Conservation (phyloP, 2,113 vertebrate genomes). For the Cynopterus brachyotis region DNA sequence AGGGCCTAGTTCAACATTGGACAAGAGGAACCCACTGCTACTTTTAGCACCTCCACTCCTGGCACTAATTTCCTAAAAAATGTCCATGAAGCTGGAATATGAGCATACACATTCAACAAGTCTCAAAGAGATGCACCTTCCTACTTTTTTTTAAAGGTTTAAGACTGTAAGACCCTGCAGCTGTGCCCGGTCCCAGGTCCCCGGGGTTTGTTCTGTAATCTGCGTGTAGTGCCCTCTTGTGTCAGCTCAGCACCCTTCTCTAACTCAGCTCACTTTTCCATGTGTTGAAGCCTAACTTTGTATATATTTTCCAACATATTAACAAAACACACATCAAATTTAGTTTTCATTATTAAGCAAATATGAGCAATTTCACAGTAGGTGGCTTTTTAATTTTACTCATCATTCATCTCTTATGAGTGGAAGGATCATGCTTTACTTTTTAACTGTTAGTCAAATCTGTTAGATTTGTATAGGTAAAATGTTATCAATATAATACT, state of each 20-base stretch:
- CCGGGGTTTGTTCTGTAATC: neutral
- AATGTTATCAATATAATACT: neutral
- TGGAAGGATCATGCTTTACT: neutral
- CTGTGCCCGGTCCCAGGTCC: neutral
- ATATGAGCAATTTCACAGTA: neutral
- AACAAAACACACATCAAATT: neutral
- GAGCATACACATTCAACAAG: neutral
- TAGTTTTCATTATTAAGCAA: neutral
- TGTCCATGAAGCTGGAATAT: neutral
- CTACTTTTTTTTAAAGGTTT: neutral
- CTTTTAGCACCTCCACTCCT: neutral
- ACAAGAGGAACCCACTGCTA: neutral
- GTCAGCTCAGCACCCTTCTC: neutral
- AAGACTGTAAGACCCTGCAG: neutral
- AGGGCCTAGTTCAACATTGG: neutral
- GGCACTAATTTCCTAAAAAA: neutral
- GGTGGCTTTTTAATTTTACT: neutral
- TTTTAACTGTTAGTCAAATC: neutral
- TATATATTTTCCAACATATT: neutral
- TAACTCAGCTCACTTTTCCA: neutral
- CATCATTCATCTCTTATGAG: neutral
- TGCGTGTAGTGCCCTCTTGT: conserved; percentile 60
- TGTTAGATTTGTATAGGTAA: neutral
- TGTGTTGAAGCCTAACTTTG: neutral
- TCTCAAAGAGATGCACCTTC: neutral